These are phyloP conservation scores for Laticauda laticaudata DNA, from an alignment of 2,113 vertebrate species.

Conservation along the genomic window DNA sequence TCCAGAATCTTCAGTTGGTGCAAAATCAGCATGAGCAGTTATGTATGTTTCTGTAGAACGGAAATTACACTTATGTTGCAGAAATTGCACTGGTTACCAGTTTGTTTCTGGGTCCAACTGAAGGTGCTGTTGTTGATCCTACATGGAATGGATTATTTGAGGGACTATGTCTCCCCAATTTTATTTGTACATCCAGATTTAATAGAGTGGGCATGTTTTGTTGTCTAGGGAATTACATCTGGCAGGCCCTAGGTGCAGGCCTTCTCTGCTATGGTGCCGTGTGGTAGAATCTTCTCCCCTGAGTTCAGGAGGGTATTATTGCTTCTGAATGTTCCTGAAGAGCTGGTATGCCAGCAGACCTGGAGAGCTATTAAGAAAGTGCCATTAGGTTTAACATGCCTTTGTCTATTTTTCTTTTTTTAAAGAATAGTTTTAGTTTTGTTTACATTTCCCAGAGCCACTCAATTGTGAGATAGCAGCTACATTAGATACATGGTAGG, in stretches of 20 bases:
- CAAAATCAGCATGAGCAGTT: not conserved
- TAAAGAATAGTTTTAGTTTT: not conserved
- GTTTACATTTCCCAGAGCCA: not conserved
- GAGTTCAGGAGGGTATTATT: not conserved
- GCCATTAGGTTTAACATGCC: not conserved
- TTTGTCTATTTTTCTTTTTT: not conserved
- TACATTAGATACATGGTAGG: too few relatives aligned
- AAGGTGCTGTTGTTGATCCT: not conserved
- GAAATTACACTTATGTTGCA: not conserved
- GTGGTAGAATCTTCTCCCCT: not conserved
- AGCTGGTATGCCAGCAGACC: not conserved
- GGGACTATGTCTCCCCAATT: not conserved
- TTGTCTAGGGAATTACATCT: not conserved
- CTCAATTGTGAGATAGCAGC: not conserved
- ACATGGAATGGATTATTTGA: not conserved
- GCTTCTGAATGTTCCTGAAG: not conserved
- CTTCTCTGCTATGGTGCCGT: not conserved
- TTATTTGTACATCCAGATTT: not conserved
- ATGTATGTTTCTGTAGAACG: not conserved
- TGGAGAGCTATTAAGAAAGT: not conserved
- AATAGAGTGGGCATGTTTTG: not conserved
- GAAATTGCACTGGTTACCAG: not conserved
- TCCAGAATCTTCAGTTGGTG: not conserved
- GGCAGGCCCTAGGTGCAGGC: not conserved
- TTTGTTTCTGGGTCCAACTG: not conserved